Evolutionary conservation across 1,140 invertebrate species (phyloP), one percentile per base, ranked within the genome.

Genomic region (Scylla paramamosain): DNA sequence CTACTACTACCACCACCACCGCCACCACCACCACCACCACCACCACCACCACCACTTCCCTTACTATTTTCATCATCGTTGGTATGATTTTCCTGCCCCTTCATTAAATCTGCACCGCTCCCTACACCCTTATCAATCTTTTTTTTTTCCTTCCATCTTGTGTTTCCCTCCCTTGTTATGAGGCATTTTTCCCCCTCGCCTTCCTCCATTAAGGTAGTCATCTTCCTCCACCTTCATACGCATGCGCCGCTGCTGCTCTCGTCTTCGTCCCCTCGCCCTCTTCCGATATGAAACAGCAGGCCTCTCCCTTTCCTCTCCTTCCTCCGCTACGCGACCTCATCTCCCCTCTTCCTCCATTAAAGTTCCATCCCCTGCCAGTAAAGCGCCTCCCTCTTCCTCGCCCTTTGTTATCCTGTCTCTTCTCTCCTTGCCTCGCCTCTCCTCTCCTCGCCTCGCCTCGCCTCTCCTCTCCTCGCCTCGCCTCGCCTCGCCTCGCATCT

Each of bases 231-330:
- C n/a, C 67, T 77, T 77, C 20, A 7, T 77, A 25, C 8, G 67
- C 67, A 7, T 77, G 67, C 20, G 67, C 25, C 25, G 67, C 20
- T 20, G 39, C 39, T 7, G 67, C 20, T n/a, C 67, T n/a, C 39
- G 25, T 20, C 67, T n/a, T 77, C 67, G 16, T 77, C 67, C 67
- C 67, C 67, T 77, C 67, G n/a, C 67, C 67, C 67, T 77, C 67
- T 77, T 77, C 67, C 67, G 67, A n/a, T 77, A 77, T 77, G 67
- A 77, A 77, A 77, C 67, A 77, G 67, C 67, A 77, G 67, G 67
- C n/a, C 67, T 77, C 67, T 77, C 25, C 20, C 67, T n/a, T 77
- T 77, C 20, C 67, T 77, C n/a, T 77, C 67, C 67, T 20, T 77
- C 67, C 67, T 77, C 67, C 25, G 67, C 67, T 20, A 7, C 67